Evolutionary conservation across 2,797 vertebrate genomes (phyloP), one percentile per base, ranked within the genome.

Genomic region (Xiphorhynchus erythropygius): DNA sequence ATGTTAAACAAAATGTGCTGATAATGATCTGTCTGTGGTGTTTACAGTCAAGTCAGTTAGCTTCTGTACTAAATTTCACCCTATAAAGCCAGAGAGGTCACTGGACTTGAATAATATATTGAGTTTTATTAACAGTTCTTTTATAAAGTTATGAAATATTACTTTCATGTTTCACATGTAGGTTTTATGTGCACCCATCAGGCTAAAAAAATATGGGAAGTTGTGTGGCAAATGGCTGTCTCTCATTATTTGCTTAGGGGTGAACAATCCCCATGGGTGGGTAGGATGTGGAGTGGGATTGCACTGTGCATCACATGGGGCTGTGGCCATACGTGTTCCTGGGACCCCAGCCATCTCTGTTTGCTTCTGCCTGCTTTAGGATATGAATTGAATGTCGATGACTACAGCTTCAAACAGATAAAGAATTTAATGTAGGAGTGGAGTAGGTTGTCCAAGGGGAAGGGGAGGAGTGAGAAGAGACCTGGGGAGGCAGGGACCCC

Each of bases 241-340:
- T 59, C 27, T 64, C 6, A 5, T 46, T 11, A 5, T 73, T 73
- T 46, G 47, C 28, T 42, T 53, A 6, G 1, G 37, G 13, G 32
- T 41, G n/a, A 32, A 25, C 1, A 4, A 25, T 15, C 52, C 60
- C 2, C 0, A 33, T 8, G 28, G 18, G 18, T 52, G 53, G 46
- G 24, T 65, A 32, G 33, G 49, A 28, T 44, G 35, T 0, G 2
- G 57, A 42, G 39, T 77, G 56, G 30, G 30, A 67, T 63, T 18
- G 1, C 0, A 2, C 44, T 6, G 4, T 55, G 62, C 73, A 30
- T 55, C 39, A 23, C 30, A 24, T 0, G 1, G 22, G 27, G 44
- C 69, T 86, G 67, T 50, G n/a, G 55, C 44, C 19, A 14, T 42
- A 39, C 0, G 1, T 56, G 9, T 65, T 84, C 24, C 39, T 63